phyloP scores from a whole-genome alignment of 2,113 vertebrate genomes.

The Heterocephalus glaber region DNA sequence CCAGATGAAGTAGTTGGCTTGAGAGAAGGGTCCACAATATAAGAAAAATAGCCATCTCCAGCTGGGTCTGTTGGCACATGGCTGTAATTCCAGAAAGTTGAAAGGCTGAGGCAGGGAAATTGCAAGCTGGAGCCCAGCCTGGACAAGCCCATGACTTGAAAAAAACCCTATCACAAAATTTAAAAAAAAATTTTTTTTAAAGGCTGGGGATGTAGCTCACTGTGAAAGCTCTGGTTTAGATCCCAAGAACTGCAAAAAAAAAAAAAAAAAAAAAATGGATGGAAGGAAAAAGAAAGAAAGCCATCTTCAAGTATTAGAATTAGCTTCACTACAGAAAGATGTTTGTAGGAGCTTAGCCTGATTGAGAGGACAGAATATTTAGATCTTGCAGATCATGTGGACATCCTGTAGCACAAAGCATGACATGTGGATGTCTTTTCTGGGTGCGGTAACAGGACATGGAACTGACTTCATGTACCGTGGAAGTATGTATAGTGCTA shows the following conservation, averaged over 20 bases:
- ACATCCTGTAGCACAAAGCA: neutral
- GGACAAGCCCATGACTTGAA: neutral
- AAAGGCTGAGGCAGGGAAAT: neutral
- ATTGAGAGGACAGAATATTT: neutral
- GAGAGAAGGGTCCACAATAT: neutral
- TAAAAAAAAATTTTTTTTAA: neutral
- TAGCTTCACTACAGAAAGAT: neutral
- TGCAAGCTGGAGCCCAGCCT: neutral
- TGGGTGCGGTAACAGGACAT: fast-evolving
- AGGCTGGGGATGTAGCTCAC: neutral
- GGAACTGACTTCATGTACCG: neutral
- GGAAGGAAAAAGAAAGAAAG: neutral
- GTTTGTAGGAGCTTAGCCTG: neutral
- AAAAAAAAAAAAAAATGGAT: neutral
- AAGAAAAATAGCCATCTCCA: neutral
- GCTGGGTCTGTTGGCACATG: neutral
- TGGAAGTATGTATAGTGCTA: neutral
- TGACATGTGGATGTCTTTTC: neutral
- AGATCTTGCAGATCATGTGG: neutral
- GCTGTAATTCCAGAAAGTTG: neutral
- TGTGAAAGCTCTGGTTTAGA: neutral
- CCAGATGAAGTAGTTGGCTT: neutral
- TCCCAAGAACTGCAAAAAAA: neutral
- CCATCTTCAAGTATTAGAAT: neutral
- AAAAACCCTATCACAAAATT: neutral